Conservation (phyloP, 2,888 invertebrate genomes). For the Arenicola marina region DNA sequence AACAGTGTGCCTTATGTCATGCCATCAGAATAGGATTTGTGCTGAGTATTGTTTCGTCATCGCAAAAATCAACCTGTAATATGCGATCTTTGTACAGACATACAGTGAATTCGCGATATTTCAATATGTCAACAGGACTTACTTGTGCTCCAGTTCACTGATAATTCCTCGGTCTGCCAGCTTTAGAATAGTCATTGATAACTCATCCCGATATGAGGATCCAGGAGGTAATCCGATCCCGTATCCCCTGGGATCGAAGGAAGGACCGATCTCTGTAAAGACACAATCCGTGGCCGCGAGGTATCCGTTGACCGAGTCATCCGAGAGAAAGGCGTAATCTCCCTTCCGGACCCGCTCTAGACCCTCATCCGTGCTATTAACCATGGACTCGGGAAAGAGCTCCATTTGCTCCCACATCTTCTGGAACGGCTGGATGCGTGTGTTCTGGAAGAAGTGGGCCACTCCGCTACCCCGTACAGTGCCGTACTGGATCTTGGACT, state of each 20-base stretch:
- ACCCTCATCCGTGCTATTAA: constrained; percentile 47
- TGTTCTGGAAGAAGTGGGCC: constrained; percentile 54
- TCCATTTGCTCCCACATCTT: constrained; percentile 58
- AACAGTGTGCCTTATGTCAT: too few relatives aligned
- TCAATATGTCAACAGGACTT: too few relatives aligned
- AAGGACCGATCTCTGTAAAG: constrained; percentile 54
- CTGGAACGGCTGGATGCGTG: constrained; percentile 54
- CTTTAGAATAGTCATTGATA: constrained; percentile 51
- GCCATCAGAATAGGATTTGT: too few relatives aligned
- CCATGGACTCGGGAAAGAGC: constrained; percentile 49
- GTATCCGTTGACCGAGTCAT: constrained; percentile 55
- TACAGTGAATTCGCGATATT: too few relatives aligned
- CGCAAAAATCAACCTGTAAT: too few relatives aligned
- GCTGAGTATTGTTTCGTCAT: too few relatives aligned
- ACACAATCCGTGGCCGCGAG: constrained; percentile 51
- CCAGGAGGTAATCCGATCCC: constrained; percentile 57
- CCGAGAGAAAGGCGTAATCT: constrained; percentile 58
- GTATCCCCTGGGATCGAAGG: constrained; percentile 57
- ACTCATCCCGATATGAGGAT: constrained; percentile 51
- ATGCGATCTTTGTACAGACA: too few relatives aligned
- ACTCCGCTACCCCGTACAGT: constrained; percentile 55
- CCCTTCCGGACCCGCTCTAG: constrained; percentile 37
- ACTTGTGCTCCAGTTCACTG: too few relatives aligned
- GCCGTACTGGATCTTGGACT: constrained; percentile 47
- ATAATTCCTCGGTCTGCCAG: constrained; percentile 49